Base-by-base conservation (phyloP, 2,888 invertebrate genomes). In the Philereme transversata region DNA sequence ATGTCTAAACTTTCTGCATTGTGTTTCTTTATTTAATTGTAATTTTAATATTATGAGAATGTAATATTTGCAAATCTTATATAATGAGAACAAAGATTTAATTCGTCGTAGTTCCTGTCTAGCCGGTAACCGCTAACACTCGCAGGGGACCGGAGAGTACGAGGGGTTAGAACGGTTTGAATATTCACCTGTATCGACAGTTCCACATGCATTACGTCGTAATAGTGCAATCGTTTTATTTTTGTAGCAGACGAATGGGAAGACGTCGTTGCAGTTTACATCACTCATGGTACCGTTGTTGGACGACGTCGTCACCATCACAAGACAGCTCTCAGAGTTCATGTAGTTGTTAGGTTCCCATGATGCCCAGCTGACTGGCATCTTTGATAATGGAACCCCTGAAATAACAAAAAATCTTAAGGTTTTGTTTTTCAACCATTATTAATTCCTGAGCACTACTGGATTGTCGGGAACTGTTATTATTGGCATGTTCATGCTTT, bases 121-220 rank as follows among this genome's bases (percentile, higher is more conserved):
- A 22, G 22, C 22, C 3, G 22, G 22, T 22, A 22, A 22, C 22
- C 22, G 22, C 22, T 22, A 22, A 22, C 1, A 22, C 22, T 22
- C 1, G 22, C 22, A 22, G 3, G 22, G 22, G 22, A 22, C 22
- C 22, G 22, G 22, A 22, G 22, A 22, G 22, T 22, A 22, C 22
- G 22, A 22, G 1, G 22, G 22, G 22, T 22, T 22, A 22, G 22
- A 22, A 3, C 7, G 7, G 6, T 1, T 4, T 10, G 5, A 43
- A 3, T n/a, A n/a, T 5, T n/a, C 35, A 48, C 68, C 65, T 38
- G 36, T 33, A 57, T 80, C 80, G 69, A 64, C 72, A 70, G 33
- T 74, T 7, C 65, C 68, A 45, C 68, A 68, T 22, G 5, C 50
- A 48, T 36, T 60, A 46, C 34, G 6, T 9, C 34, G 6, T 9